Percentiles rank a stretch among this genome's conserved stretches.
Conservation (phyloP, 92 coral and sea anemone species). For the Hydrozoanthus gracilis region DNA sequence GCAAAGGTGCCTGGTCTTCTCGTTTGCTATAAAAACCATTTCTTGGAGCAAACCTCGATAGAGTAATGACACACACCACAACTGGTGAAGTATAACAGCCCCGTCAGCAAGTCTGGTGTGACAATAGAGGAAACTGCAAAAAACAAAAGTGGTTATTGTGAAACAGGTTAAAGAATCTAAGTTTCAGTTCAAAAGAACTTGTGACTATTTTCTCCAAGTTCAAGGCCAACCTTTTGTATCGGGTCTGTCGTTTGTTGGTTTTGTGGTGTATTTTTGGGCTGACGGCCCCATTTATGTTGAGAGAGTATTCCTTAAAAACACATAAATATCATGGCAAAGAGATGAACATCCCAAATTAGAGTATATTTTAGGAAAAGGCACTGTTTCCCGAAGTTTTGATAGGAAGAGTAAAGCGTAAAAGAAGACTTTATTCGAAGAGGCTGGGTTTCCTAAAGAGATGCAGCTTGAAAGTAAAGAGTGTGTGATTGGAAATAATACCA, state of each 20-base stretch:
- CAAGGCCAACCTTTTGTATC: conserved; percentile 28
- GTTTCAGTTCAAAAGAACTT: conserved; percentile 9
- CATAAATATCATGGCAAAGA: conserved; percentile 21
- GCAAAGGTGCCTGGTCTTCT: no score
- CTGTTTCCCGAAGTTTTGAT: neutral
- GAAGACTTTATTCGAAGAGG: conserved; percentile 4
- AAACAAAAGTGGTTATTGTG: conserved; percentile 4
- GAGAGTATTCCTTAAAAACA: neutral
- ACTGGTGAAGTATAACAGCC: neutral
- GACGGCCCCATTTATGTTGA: conserved; percentile 29
- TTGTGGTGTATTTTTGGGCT: conserved; percentile 21
- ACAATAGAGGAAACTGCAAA: conserved; percentile 19
- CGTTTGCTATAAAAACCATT: no score
- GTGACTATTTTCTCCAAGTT: conserved; percentile 24
- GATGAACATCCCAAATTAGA: neutral
- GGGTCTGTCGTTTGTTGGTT: conserved; percentile 19
- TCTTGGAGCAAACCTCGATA: no score
- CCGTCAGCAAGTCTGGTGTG: conserved; percentile 19
- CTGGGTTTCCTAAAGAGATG: conserved; percentile 9
- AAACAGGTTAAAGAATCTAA: conserved; percentile 5
- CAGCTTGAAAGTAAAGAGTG: conserved; percentile 1
- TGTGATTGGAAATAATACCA: conserved; percentile 15
- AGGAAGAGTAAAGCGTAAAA: conserved; percentile 10
- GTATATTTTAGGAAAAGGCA: conserved; percentile 1
- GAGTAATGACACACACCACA: neutral